Percentiles rank a stretch among this genome's conserved stretches.
These are phyloP conservation scores for Todus mexicanus DNA, from an alignment of 2,797 vertebrate species.

Conservation along the genomic window DNA sequence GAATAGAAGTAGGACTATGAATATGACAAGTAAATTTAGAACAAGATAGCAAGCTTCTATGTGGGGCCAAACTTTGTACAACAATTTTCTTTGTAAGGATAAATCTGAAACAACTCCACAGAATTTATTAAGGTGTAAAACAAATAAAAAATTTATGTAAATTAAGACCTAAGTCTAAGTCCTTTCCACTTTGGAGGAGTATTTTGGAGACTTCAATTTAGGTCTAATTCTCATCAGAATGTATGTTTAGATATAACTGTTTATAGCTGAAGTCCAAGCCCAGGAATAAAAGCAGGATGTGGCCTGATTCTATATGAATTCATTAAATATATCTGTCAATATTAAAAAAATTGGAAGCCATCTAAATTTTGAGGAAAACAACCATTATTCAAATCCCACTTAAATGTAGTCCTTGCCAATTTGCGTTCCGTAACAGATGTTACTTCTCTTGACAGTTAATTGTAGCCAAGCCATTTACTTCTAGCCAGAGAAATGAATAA, in stretches of 20 bases:
- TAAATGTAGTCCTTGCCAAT: slow-evolving; percentile 22
- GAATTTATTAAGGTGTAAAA: neutral
- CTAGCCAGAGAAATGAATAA: slow-evolving; percentile 18
- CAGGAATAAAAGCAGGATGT: neutral
- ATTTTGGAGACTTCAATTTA: neutral
- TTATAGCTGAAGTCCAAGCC: neutral
- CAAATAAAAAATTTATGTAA: neutral
- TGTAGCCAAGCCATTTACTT: slow-evolving; percentile 32
- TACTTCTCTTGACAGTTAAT: slow-evolving; percentile 40
- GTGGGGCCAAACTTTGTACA: neutral
- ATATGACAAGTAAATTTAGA: neutral
- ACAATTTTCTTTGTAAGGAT: neutral
- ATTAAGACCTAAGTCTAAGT: neutral
- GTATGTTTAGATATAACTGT: neutral
- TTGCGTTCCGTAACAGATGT: slow-evolving; percentile 55
- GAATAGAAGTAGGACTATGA: neutral
- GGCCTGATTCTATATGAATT: neutral
- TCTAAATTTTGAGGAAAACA: slow-evolving; percentile 38
- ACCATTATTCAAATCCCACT: slow-evolving; percentile 13
- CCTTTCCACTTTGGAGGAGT: neutral
- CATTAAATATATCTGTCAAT: slow-evolving; percentile 19
- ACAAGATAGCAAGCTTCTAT: neutral
- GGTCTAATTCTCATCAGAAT: neutral
- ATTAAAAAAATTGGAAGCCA: slow-evolving; percentile 9
- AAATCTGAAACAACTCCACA: neutral